Evolutionary conservation across 2,888 invertebrate species (phyloP).

Genomic region (Cephonodes hylas): DNA sequence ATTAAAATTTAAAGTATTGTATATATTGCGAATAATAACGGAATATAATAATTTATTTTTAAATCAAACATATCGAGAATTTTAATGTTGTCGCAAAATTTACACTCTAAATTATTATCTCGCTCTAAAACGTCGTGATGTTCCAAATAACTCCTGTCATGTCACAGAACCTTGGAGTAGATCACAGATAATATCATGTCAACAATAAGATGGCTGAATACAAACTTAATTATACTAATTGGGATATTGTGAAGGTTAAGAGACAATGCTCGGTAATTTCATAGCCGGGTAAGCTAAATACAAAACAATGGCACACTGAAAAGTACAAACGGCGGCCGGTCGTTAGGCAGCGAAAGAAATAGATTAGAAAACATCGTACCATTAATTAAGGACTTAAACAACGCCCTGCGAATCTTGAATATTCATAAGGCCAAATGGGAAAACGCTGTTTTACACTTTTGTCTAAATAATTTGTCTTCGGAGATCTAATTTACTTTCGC

Average conservation of each 20-base stretch:
- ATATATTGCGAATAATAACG: too few species aligned
- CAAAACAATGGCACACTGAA: not conserved
- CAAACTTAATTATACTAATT: not conserved
- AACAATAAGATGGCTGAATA: not conserved
- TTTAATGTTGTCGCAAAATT: too few species aligned
- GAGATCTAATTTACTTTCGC: not conserved
- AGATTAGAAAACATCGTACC: constrained; percentile 8
- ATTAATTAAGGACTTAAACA: constrained; percentile 14
- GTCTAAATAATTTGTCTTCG: constrained; percentile 13
- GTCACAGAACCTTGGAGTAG: not conserved
- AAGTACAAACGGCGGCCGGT: not conserved
- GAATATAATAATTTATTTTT: too few species aligned
- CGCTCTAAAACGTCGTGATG: not conserved
- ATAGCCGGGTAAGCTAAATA: not conserved
- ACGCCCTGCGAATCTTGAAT: constrained; percentile 5
- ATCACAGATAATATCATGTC: not conserved
- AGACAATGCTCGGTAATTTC: constrained; percentile 3
- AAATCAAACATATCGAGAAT: too few species aligned
- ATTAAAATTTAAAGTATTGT: too few species aligned
- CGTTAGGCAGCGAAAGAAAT: constrained; percentile 1
- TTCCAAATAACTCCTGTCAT: not conserved
- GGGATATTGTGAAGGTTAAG: constrained; percentile 1
- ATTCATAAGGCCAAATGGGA: constrained; percentile 14
- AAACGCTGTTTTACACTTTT: constrained; percentile 13
- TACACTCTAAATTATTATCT: too few species aligned